Evolutionary conservation across 2,888 invertebrate genomes (phyloP).

Genomic region (Nomada goodeniana): DNA sequence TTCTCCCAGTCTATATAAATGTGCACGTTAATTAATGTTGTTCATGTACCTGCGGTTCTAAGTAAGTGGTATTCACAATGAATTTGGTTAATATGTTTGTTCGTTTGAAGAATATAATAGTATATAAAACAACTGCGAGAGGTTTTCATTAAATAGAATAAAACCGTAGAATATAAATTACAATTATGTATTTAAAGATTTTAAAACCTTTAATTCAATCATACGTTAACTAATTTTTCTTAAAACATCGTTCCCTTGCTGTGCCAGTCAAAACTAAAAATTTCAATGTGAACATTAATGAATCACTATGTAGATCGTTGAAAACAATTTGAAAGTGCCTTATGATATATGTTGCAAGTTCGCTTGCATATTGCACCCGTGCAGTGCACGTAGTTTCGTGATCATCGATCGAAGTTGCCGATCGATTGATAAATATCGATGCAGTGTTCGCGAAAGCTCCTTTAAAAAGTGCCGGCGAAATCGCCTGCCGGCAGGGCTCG

Average conservation of each 20-base stretch:
- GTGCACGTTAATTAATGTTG: no score
- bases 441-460: conserved; percentile 60
- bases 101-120: no score
- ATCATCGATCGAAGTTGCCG: conserved; percentile 49
- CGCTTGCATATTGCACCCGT: conserved; percentile 21
- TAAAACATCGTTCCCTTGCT: not conserved
- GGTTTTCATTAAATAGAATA: no score
- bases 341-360: conserved; percentile 24
- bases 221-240: no score
- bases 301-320: not conserved
- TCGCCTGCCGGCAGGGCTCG: conserved; percentile 53
- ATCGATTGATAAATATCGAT: conserved; percentile 64
- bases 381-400: conserved; percentile 32
- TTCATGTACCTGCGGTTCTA: no score
- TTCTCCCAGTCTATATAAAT: no score
- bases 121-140: no score
- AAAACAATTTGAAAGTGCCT: conserved; percentile 47
- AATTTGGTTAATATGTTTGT: no score
- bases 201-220: no score
- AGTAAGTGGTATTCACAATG: no score
- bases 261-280: not conserved
- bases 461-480: conserved; percentile 60
- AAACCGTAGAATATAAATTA: no score
- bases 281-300: conserved; percentile 1
- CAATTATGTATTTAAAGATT: no score